phyloP scores from a whole-genome alignment of 2,888 invertebrate genomes.

The Microctonus aethiopoides region DNA sequence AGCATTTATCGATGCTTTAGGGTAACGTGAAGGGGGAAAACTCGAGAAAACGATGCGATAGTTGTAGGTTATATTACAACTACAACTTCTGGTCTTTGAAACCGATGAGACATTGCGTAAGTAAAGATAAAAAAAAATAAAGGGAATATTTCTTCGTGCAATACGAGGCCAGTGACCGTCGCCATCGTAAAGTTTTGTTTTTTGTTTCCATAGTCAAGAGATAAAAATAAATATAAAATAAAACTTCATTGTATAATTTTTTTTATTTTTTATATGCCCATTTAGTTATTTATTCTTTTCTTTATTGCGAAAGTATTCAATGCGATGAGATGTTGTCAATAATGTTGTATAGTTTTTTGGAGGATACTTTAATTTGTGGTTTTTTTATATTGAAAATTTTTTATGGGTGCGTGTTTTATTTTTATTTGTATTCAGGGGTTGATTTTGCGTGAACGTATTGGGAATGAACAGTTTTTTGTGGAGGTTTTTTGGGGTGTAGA shows the following conservation, averaged over 20 bases:
- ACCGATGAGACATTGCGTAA: slow-evolving; percentile 25
- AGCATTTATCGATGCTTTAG: neutral
- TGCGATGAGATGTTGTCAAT: no score
- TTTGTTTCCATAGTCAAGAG: neutral
- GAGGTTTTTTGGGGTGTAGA: no score
- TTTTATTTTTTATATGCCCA: neutral
- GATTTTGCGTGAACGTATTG: no score
- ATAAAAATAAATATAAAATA: slow-evolving; percentile 14
- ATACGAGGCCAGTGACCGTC: slow-evolving; percentile 21
- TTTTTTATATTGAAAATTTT: no score
- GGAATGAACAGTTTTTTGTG: no score
- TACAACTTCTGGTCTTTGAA: neutral
- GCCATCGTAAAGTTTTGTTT: slow-evolving; percentile 10
- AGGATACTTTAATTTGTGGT: no score
- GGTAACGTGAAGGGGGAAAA: neutral
- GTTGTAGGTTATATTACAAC: neutral
- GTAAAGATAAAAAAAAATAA: neutral
- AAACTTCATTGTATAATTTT: neutral
- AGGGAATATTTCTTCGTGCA: neutral
- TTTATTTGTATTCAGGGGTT: no score
- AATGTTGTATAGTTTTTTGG: no score
- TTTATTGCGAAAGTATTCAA: no score
- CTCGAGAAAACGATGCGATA: neutral
- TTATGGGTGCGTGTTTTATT: no score
- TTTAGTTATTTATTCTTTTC: neutral